A percentile compares a stretch with the other conserved stretches of the same genome.
Conservation (phyloP, 53 echinoderm and acorn worm genomes). For the Mesocentrotus franciscanus region DNA sequence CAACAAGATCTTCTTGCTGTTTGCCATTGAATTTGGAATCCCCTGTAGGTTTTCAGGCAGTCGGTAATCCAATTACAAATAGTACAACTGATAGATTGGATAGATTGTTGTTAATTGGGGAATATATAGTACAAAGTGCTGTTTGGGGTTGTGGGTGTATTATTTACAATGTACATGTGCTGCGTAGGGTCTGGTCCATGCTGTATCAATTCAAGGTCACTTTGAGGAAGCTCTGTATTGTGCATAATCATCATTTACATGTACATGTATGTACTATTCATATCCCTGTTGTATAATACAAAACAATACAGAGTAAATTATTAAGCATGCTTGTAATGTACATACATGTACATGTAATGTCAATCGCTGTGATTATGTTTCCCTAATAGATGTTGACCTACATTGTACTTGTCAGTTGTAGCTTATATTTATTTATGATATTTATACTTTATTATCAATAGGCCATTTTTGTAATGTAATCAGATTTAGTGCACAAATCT, state of each 20-base stretch:
- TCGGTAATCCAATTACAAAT: background rate
- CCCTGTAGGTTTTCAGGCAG: background rate
- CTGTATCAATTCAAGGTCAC: slow-evolving; percentile 21
- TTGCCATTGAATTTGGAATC: background rate
- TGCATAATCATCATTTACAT: background rate
- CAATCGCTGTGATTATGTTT: background rate
- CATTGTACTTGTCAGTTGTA: background rate
- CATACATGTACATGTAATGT: background rate
- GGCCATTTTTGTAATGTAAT: too few relatives aligned
- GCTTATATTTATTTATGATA: too few relatives aligned
- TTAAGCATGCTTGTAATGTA: background rate
- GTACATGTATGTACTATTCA: background rate
- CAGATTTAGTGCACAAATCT: too few relatives aligned
- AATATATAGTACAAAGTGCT: background rate
- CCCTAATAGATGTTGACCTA: too few relatives aligned
- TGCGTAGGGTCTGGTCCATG: background rate
- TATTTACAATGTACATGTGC: background rate
- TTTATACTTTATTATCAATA: too few relatives aligned
- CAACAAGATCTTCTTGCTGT: background rate
- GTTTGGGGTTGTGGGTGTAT: background rate
- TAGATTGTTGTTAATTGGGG: background rate
- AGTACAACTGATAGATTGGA: background rate
- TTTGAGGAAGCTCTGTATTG: background rate
- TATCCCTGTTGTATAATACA: background rate
- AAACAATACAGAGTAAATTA: background rate